Base-by-base conservation (phyloP, 2,113 vertebrate genomes). In the Acanthochromis polyacanthus region DNA sequence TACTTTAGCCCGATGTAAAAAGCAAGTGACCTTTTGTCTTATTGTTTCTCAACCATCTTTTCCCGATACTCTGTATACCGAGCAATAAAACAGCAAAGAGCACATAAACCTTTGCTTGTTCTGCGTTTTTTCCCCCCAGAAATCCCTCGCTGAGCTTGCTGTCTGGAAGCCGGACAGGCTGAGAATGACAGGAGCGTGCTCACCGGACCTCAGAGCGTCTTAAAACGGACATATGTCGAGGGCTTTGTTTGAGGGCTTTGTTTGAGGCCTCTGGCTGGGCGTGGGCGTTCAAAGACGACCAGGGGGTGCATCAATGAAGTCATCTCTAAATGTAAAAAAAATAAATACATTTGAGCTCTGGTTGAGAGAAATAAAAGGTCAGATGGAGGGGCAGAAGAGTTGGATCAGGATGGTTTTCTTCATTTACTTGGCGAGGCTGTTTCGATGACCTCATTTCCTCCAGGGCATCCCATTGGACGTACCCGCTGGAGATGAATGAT, bases 381-480 rank as follows among this genome's bases (percentile, higher is more conserved):
- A 67, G 68, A 65, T 12, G 63, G 62, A 20, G 59, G 51, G 75
- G 68, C 59, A 56, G 81, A 80, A 62, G 51, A 74, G 40, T 72
- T 86, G 85, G 86, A 90, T 75, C 71, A 32, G 57, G 32, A 30
- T 32, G 64, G 15, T 82, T 84, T 48, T 28, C 80, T 87, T 85
- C 62, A 81, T 84, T 69, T 73, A 69, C 71, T 78, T 51, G 57
- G 62, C 38, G 25, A 10, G 30, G 75, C 83, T 80, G 19, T 71
- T 82, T 56, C 72, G 4, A 84, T 96, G 94, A 95, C 93, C 62
- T 96, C 83, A 96, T 95, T 96, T 96, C 96, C 95, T 96, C 75
- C 62, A 82, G 57, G 92, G 92, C 88, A 88, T 93, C 87, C 80
- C 70, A 71, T 93, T 91, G 95, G 94, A 95, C 93, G 83, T 95